Base-by-base conservation (phyloP, 2,113 vertebrate species). In the Eudyptes chrysolophus region DNA sequence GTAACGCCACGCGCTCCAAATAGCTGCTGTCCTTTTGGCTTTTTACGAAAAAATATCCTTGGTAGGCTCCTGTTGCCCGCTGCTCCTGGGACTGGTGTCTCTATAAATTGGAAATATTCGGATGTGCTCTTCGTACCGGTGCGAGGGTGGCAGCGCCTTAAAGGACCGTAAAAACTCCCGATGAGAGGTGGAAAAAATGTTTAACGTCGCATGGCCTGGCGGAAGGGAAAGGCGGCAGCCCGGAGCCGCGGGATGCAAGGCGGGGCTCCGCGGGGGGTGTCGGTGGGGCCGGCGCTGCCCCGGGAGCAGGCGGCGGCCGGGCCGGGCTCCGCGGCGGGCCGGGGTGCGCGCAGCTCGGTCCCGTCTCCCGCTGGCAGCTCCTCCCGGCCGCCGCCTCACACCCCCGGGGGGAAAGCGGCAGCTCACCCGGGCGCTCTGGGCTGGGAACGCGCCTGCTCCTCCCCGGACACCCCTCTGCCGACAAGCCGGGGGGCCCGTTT, bases 1-100 rank as follows among this genome's bases (percentile, higher is more conserved):
- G 6, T n/a, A 34, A 57, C 1, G 2, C 48, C 34, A 7, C 27
- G 1, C 6, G 1, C 1, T 18, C 64, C 17, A 0, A 29, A 34
- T 13, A 25, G 42, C 64, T 69, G 66, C 34, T 44, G 16, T 48
- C 29, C 64, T 64, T 74, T 65, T 10, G 46, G 46, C 12, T 78
- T 75, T 78, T 65, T 25, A 30, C 1, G 3, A 46, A 32, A 54
- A 20, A 22, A 36, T 1, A 5, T 40, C 40, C 13, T 64, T 15
- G 5, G 17, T 5, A 21, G 19, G 49, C 7, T 90, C 20, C 51
- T 5, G 26, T 30, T 61, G 22, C 16, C 44, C 1, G 2, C 57
- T 17, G n/a, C 64, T 55, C 16, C 32, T 3, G 65, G 64, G 42
- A 32, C 65, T 40, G 1, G 19, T 7, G 36, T 40, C 15, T 13